Base-by-base conservation (phyloP, 2,113 vertebrate species). In the Oreochromis spilurus region DNA sequence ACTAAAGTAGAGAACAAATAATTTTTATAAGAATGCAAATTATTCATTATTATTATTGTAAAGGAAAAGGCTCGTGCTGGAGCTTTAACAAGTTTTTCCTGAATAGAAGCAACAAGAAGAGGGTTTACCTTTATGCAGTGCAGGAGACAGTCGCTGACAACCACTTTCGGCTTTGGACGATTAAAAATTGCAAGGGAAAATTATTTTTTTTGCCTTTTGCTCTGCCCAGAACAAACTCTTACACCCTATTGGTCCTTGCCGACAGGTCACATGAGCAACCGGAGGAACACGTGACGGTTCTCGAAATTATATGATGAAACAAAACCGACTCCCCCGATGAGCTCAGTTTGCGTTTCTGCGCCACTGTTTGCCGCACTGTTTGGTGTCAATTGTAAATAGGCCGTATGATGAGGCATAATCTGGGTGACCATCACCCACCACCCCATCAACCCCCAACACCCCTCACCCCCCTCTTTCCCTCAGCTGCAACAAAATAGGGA, bases 121-220 rank as follows among this genome's bases (percentile, higher is more conserved):
- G 84, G 24, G 52, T 90, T 93, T 96, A 95, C 97, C 40, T 95
- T 94, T 90, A 92, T 83, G 94, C 85, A 82, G 95, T 88, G 88
- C 95, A 89, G 86, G 95, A 96, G 96, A 96, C 81, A 53, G 83
- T 83, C 54, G 96, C 97, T 96, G 97, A 97, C 88, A 96, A 95
- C 94, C 95, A 93, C 96, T 96, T 96, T 97, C 94, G 89, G 92
- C 72, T 96, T 95, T 97, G 96, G 84, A 95, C 94, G 96, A 97
- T 95, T 96, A 94, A 94, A 96, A 96, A 96, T 97, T 97, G 96
- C 94, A 96, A 93, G 43, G 95, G 95, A 88, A 95, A 96, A 96
- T 89, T 82, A 90, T 96, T 96, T 86, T 92, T 93, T 91, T 67
- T 38, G 34, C 87, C 90, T 92, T 97, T 88, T 80, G 92, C 92